Evolutionary conservation across 2,888 invertebrate genomes (phyloP).

Genomic region (Tribolium freemani): DNA sequence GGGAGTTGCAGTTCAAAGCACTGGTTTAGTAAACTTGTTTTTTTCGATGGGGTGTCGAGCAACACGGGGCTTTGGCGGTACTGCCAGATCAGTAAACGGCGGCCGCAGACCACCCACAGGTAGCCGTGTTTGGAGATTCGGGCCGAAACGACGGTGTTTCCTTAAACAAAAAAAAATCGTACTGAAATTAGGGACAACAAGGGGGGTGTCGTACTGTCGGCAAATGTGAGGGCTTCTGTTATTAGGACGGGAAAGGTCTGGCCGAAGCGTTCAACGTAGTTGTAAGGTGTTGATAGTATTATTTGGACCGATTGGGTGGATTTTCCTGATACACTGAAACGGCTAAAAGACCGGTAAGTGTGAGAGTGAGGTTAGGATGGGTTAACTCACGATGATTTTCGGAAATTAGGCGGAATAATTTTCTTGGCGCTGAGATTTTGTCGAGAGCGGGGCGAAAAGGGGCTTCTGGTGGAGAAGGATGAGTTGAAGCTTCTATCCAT

Average conservation of each 20-base stretch:
- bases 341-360: constrained; percentile 61
- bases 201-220: constrained; percentile 73
- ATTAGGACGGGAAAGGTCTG: constrained; percentile 88
- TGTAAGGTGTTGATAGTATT: constrained; percentile 81
- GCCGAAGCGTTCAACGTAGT: constrained; percentile 85
- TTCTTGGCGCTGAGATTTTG: constrained; percentile 57
- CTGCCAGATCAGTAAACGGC: constrained; percentile 90
- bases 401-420: constrained; percentile 57
- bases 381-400: constrained; percentile 64
- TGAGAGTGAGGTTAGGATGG: constrained; percentile 10
- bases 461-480: constrained; percentile 52
- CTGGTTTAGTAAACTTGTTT: constrained; percentile 68
- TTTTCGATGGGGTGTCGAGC: constrained; percentile 68
- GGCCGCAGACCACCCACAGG: constrained; percentile 82
- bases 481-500: constrained; percentile 49
- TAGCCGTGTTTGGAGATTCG: constrained; percentile 71
- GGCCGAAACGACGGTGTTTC: constrained; percentile 68
- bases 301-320: constrained; percentile 81
- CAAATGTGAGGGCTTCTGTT: constrained; percentile 88
- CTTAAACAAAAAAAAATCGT: constrained; percentile 50
- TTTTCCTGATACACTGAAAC: constrained; percentile 73
- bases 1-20: constrained; percentile 91
- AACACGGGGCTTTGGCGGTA: constrained; percentile 69
- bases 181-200: too few species aligned
- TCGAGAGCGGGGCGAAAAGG: constrained; percentile 62